Evolutionary conservation across 2,113 vertebrate species (phyloP).

Genomic region (Empidonax traillii): DNA sequence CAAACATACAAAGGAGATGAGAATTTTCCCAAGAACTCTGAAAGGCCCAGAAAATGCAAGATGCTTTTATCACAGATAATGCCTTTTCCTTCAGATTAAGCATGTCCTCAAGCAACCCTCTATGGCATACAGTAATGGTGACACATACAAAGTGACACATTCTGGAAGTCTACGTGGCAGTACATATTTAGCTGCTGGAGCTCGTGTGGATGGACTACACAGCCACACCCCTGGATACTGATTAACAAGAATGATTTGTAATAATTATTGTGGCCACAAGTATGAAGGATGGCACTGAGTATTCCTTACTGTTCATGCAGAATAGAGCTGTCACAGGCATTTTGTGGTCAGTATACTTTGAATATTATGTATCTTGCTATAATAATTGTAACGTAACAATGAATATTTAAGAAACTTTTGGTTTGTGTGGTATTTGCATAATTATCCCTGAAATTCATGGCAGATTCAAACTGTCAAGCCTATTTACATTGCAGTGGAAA

Average conservation of each 20-base stretch:
- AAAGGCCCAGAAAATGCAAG: not conserved
- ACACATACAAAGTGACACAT: not conserved
- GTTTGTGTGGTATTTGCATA: slow-evolving; percentile 35
- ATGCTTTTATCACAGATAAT: not conserved
- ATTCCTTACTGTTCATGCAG: not conserved
- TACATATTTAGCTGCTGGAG: not conserved
- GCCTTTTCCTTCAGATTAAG: not conserved
- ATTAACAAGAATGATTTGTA: not conserved
- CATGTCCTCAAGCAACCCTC: not conserved
- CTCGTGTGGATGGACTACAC: not conserved
- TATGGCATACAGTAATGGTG: fast-evolving
- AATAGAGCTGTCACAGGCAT: not conserved
- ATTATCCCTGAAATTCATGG: slow-evolving; percentile 19
- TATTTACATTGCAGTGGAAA: slow-evolving; percentile 53
- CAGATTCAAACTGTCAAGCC: slow-evolving; percentile 38
- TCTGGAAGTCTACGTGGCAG: not conserved
- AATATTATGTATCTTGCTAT: not conserved
- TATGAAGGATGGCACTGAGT: not conserved
- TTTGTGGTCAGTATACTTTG: not conserved
- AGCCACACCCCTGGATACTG: not conserved
- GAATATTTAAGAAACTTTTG: slow-evolving; percentile 45
- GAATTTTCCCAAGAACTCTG: not conserved
- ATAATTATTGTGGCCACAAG: not conserved
- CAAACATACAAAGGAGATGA: not conserved
- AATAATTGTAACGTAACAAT: slow-evolving; percentile 18